Base-by-base conservation (phyloP, 2,113 vertebrate species). In the Asarcornis scutulata region DNA sequence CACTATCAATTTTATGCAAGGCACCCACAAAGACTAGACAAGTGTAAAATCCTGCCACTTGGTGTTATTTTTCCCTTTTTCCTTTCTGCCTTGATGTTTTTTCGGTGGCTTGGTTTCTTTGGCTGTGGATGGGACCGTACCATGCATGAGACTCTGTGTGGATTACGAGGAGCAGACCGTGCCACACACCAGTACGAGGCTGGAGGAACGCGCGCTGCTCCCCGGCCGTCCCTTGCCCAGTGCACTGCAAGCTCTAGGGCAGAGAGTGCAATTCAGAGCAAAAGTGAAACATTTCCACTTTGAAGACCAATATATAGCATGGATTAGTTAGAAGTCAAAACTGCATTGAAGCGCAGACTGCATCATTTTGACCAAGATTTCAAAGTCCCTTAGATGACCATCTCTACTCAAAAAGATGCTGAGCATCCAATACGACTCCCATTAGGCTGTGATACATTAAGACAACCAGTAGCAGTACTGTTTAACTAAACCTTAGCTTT, bases 141-240 rank as follows among this genome's bases (percentile, higher is more conserved):
- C 0, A 0, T 7, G 29, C 64, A 11, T 0, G 1, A 75, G 71
- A 73, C 53, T 38, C 50, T 16, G 46, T 13, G 83, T 13, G 23
- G 16, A 42, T 34, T 1, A 1, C 46, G 63, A 75, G 60, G 74
- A 83, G 76, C 11, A 52, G 66, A 40, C 29, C 0, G 0, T 6
- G 52, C 40, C 83, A 6, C 50, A 1, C 3, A 1, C 0, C 2
- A 10, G 36, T 8, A 1, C 1, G 16, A 32, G 72, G 52, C 31
- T n/a, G 13, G 59, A 40, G 76, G 4, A 13, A 7, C 2, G 1
- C 12, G 2, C 1, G 4, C 52, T 36, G 80, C 36, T 34, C 55
- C 34, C 23, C 4, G 6, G 42, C 53, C 3, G 0, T 8, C 55
- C 59, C 50, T 17, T 3, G 0, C 58, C 40, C 52, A 17, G 27